A percentile compares a stretch with the other conserved stretches of the same genome.
Evolutionary conservation across 2,888 invertebrate genomes (phyloP).

Genomic region (Torymus texanus): DNA sequence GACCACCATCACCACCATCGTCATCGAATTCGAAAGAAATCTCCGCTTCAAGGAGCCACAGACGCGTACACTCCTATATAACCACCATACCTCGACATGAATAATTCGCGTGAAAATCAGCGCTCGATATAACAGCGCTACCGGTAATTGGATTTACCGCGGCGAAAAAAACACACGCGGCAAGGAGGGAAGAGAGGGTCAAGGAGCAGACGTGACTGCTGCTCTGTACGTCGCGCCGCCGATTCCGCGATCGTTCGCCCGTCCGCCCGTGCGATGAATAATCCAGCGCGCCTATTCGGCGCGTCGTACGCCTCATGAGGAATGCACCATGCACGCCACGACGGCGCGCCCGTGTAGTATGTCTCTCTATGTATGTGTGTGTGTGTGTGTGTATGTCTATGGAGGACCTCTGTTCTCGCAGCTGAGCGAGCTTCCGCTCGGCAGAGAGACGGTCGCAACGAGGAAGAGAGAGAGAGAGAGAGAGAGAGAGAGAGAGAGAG

Average conservation of each 20-base stretch:
- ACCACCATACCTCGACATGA: neutral
- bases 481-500: too few species aligned
- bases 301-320: constrained; percentile 30
- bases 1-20: too few species aligned
- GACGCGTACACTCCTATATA: too few species aligned
- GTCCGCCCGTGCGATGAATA: constrained; percentile 19
- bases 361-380: too few species aligned
- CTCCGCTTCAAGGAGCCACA: too few species aligned
- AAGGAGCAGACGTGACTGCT: neutral
- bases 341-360: neutral
- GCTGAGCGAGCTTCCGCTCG: constrained; percentile 10
- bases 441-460: too few species aligned
- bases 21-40: too few species aligned
- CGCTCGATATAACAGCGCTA: neutral
- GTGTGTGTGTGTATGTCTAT: neutral
- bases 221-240: too few species aligned
- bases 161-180: neutral
- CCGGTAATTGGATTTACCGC: neutral
- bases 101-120: constrained; percentile 1
- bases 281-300: constrained; percentile 9
- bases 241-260: neutral
- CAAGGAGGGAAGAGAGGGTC: neutral
- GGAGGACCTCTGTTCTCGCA: neutral
- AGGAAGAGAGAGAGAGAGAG: too few species aligned
- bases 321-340: constrained; percentile 41